Evolutionary conservation across 2,888 invertebrate genomes (phyloP).

Genomic region (Cylloceria caligata): DNA sequence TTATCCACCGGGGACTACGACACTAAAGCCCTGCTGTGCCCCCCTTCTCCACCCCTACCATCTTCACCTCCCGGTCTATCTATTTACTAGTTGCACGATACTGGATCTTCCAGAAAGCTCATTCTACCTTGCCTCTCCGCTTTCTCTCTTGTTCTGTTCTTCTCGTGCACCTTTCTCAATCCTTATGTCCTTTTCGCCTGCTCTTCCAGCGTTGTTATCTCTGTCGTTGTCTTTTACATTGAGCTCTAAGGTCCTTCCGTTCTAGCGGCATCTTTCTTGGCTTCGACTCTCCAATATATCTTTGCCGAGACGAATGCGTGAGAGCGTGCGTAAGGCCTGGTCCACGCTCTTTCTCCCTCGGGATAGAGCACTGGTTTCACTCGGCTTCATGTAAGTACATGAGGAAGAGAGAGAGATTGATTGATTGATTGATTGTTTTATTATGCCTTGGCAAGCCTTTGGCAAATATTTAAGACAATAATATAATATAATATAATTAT

Average conservation of each 20-base stretch:
- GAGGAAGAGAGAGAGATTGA: constrained; percentile 1
- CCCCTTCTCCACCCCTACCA: not conserved
- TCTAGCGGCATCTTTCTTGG: not conserved
- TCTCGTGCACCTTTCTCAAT: not conserved
- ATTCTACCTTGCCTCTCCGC: not conserved
- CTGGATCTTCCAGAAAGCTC: not conserved
- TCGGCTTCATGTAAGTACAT: constrained; percentile 30
- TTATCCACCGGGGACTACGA: constrained; percentile 1
- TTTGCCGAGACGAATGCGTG: constrained; percentile 22
- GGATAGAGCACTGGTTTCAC: constrained; percentile 52
- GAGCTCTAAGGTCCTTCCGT: not conserved
- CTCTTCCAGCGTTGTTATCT: not conserved
- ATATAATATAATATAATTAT: too few species aligned
- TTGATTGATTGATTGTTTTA: too few species aligned
- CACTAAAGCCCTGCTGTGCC: constrained; percentile 3
- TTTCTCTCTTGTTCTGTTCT: not conserved
- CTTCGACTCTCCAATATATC: not conserved
- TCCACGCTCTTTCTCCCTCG: constrained; percentile 39
- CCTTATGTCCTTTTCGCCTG: not conserved
- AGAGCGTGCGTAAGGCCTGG: constrained; percentile 25
- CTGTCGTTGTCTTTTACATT: not conserved
- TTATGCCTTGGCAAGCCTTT: too few species aligned
- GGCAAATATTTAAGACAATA: too few species aligned
- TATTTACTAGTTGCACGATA: constrained; percentile 1
- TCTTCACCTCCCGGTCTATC: not conserved